These are phyloP conservation scores for Zophobas morio DNA, from an alignment of 1,140 invertebrate genomes.

Conservation along the genomic window DNA sequence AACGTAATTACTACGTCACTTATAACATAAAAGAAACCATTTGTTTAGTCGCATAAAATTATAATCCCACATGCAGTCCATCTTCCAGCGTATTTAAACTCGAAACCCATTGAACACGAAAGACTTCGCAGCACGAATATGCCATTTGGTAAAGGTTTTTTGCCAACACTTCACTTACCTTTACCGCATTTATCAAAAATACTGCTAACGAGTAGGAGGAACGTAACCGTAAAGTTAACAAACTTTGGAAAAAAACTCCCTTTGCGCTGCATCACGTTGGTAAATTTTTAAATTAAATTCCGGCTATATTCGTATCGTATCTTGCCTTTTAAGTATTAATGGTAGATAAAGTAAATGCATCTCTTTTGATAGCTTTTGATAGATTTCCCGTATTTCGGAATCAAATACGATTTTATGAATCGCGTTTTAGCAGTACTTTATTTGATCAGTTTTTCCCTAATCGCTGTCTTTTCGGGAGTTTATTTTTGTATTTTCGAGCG, in stretches of 20 bases:
- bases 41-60: not conserved
- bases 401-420: slow-evolving; percentile 1
- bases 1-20: slow-evolving; percentile 4
- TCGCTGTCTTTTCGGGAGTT: too few species aligned
- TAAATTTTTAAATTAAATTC: slow-evolving; percentile 3
- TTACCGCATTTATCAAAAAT: slow-evolving; percentile 14
- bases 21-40: slow-evolving; percentile 1
- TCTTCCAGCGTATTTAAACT: slow-evolving; percentile 25
- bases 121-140: slow-evolving; percentile 29
- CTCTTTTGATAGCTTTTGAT: not conserved
- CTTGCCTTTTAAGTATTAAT: slow-evolving; percentile 9
- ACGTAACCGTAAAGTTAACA: slow-evolving; percentile 17
- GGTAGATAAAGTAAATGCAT: not conserved
- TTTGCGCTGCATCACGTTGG: not conserved
- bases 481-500: too few species aligned
- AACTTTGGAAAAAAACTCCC: not conserved
- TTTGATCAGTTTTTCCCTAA: too few species aligned
- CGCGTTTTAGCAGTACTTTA: not conserved
- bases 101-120: slow-evolving; percentile 30
- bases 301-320: not conserved
- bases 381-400: slow-evolving; percentile 12
- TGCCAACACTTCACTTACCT: slow-evolving; percentile 14
- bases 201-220: not conserved
- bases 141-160: slow-evolving; percentile 14
- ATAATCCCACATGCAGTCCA: slow-evolving; percentile 13